Evolutionary conservation across 2,113 vertebrate genomes (phyloP), one percentile per base, ranked within the genome.

Genomic region (Chaetops frenatus): DNA sequence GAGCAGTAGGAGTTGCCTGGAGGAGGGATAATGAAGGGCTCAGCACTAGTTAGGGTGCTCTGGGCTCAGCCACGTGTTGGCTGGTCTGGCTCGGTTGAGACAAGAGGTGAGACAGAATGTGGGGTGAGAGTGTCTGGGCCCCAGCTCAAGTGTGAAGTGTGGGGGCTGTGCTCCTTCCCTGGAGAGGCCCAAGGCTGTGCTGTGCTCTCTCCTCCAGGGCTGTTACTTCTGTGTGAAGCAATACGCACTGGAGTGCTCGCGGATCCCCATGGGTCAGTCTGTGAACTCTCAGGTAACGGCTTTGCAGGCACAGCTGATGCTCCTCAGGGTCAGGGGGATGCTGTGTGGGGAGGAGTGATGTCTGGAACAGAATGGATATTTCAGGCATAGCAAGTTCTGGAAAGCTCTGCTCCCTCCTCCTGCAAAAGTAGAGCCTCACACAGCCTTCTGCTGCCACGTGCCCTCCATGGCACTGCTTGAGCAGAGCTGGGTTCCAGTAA

Each of bases 151-250:
- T 2, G 9, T 81, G 67, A 79, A 81, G 40, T 0, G 1, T 11
- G 7, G 18, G 27, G 47, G 15, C 27, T 44, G 56, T 15, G 36
- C 11, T 81, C 29, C 35, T 66, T 74, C n/a, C 65, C 47, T 35
- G 21, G 12, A 73, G 71, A 47, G 44, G n/a, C 22, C 42, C n/a
- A 48, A 33, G 35, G 31, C 36, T 81, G 33, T 25, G 28, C 51
- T 60, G 3, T 72, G n/a, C 81, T 86, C 31, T 97, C 38, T 92
- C 69, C 40, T 77, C 22, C 95, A 99, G 99, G 99, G 99, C 50
- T 99, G 98, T 97, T 99, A 99, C 97, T 99, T 99, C 98, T 99
- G 99, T 91, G 99, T 99, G 96, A 99, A 99, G 98, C 99, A 99
- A 95, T 99, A 99, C 3, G 99, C 99, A 0, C 97, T 99, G 95